Conservation (phyloP, 2,888 invertebrate species). For the Orchesella flavescens region DNA sequence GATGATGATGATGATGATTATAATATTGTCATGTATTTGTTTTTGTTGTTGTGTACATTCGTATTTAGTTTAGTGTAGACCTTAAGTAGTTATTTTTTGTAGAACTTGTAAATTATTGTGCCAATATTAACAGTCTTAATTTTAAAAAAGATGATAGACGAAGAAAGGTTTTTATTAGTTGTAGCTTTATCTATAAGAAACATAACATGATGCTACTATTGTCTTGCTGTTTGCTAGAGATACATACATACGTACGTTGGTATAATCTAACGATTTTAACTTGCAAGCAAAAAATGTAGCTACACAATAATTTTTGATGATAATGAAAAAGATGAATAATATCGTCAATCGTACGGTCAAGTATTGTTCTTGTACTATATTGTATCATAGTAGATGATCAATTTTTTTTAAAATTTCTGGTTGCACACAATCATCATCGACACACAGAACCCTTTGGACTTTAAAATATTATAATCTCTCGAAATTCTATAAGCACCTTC, state of each 20-base stretch:
- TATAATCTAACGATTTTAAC: too few relatives aligned
- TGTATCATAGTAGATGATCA: slow-evolving; percentile 13
- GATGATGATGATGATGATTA: too few relatives aligned
- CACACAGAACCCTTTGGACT: too few relatives aligned
- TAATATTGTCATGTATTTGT: slow-evolving; percentile 13
- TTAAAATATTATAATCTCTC: too few relatives aligned
- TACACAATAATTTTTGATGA: neutral
- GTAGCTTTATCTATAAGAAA: slow-evolving; percentile 6
- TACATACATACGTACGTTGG: too few relatives aligned
- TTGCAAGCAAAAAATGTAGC: neutral
- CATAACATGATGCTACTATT: slow-evolving; percentile 3
- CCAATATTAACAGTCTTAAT: slow-evolving; percentile 57
- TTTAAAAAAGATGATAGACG: too few relatives aligned
- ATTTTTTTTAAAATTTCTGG: too few relatives aligned
- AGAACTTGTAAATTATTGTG: slow-evolving; percentile 58
- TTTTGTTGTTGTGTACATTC: slow-evolving; percentile 34
- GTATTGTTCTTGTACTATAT: slow-evolving; percentile 25
- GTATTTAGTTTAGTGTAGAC: slow-evolving; percentile 5
- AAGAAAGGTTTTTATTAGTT: slow-evolving; percentile 12
- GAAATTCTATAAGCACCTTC: neutral
- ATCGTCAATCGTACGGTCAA: slow-evolving; percentile 13
- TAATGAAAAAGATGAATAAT: neutral
- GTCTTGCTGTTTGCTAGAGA: neutral
- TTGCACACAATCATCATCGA: too few relatives aligned
- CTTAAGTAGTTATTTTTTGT: slow-evolving; percentile 22